Conservation (phyloP, 2,888 invertebrate species). For the Drosophila borborema region DNA sequence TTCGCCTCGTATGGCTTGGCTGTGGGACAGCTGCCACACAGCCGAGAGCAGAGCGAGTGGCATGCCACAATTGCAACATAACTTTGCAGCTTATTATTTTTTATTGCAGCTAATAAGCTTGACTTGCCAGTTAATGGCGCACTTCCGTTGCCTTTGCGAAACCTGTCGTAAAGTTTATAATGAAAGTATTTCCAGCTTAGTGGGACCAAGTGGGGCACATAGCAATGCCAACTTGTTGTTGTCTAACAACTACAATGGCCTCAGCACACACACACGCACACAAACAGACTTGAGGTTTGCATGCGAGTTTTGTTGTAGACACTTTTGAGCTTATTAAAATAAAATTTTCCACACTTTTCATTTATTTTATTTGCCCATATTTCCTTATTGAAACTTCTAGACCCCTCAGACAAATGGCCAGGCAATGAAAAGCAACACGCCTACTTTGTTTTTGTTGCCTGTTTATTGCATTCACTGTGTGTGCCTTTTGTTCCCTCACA, state of each 20-base stretch:
- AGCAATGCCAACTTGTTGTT: constrained; percentile 48
- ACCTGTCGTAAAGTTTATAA: constrained; percentile 78
- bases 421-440: constrained; percentile 29
- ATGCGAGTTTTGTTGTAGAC: constrained; percentile 23
- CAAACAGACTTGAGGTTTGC: constrained; percentile 12
- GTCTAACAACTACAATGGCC: constrained; percentile 42
- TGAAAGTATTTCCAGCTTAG: constrained; percentile 77
- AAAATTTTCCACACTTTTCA: constrained; percentile 59
- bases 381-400: constrained; percentile 71
- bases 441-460: constrained; percentile 25
- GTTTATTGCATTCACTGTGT: constrained; percentile 50
- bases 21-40: constrained; percentile 7
- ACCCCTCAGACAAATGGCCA: constrained; percentile 43
- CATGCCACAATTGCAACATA: constrained; percentile 76
- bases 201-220: constrained; percentile 29
- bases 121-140: constrained; percentile 75
- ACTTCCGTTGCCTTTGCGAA: constrained; percentile 72
- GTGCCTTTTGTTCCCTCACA: constrained; percentile 18
- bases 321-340: constrained; percentile 66
- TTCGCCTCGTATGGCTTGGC: constrained; percentile 18
- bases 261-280: constrained; percentile 21
- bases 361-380: constrained; percentile 67
- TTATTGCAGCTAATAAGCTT: constrained; percentile 79
- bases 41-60: constrained; percentile 32
- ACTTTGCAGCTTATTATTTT: constrained; percentile 80